These are phyloP conservation scores for Ectemnius continuus DNA, from an alignment of 2,888 invertebrate genomes.

Conservation along the genomic window DNA sequence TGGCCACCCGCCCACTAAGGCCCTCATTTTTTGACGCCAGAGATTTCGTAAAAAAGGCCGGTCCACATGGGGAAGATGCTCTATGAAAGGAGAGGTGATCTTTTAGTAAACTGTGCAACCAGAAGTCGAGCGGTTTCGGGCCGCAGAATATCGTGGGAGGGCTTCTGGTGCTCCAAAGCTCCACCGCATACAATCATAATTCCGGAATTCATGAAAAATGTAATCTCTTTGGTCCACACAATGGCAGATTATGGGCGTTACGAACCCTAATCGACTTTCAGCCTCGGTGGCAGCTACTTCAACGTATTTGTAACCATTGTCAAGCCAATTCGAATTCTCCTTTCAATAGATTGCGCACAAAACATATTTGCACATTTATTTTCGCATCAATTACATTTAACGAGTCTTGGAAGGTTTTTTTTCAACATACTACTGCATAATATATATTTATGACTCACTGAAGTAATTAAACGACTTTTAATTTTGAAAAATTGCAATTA, in stretches of 20 bases:
- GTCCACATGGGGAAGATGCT: background rate
- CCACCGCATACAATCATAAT: constrained; percentile 32
- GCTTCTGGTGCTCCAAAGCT: constrained; percentile 10
- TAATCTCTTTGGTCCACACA: constrained; percentile 23
- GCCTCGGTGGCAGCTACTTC: background rate
- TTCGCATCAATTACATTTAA: no score
- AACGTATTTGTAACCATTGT: no score
- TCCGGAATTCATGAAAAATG: constrained; percentile 11
- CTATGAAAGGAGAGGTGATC: constrained; percentile 42
- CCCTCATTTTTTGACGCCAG: constrained; percentile 63
- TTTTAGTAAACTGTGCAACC: constrained; percentile 49
- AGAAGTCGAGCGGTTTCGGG: constrained; percentile 21
- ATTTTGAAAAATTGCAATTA: no score
- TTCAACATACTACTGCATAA: no score
- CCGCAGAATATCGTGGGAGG: constrained; percentile 22
- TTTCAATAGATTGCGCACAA: no score
- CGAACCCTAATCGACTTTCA: background rate
- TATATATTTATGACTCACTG: no score
- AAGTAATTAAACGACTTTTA: no score
- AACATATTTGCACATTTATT: no score
- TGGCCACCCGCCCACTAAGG: constrained; percentile 63
- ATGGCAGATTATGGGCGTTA: constrained; percentile 15
- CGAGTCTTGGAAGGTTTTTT: no score
- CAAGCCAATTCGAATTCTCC: no score
- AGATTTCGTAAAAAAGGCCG: constrained; percentile 47